A percentile compares a stretch with the other conserved stretches of the same genome.
phyloP scores from a whole-genome alignment of 2,888 invertebrate species.

The Thumatha senex region DNA sequence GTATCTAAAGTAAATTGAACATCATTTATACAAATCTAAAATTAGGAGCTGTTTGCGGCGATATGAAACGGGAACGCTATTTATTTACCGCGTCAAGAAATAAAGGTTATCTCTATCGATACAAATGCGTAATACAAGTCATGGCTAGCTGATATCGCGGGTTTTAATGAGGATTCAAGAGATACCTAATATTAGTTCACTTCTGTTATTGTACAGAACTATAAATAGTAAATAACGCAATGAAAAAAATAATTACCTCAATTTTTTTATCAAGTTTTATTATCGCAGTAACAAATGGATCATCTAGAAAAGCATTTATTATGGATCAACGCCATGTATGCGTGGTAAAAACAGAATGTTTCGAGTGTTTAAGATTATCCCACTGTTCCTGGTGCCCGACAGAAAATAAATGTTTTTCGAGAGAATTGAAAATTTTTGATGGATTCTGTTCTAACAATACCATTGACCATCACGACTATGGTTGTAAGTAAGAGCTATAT shows the following conservation, averaged over 20 bases:
- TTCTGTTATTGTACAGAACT: slow-evolving; percentile 2
- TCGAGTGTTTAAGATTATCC: slow-evolving; percentile 60
- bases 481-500: slow-evolving; percentile 44
- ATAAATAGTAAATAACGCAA: slow-evolving; percentile 15
- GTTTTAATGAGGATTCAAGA: neutral
- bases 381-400: slow-evolving; percentile 73
- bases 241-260: slow-evolving; percentile 25
- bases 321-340: slow-evolving; percentile 66
- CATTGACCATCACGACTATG: slow-evolving; percentile 54
- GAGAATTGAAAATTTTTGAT: slow-evolving; percentile 36
- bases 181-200: slow-evolving; percentile 5
- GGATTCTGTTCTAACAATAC: slow-evolving; percentile 56
- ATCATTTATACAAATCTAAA: no score
- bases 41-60: neutral
- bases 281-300: slow-evolving; percentile 30
- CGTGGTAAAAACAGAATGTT: slow-evolving; percentile 61
- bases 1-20: no score
- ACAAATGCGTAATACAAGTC: slow-evolving; percentile 54
- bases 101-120: slow-evolving; percentile 70
- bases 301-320: slow-evolving; percentile 30
- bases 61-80: slow-evolving; percentile 32
- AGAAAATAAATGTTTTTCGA: slow-evolving; percentile 65
- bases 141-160: slow-evolving; percentile 56
- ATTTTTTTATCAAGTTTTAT: slow-evolving; percentile 31
- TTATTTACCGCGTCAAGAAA: slow-evolving; percentile 45